Evolutionary conservation across 2,888 invertebrate genomes (phyloP), one percentile per base, ranked within the genome.

Genomic region (Hedychridium roseum): DNA sequence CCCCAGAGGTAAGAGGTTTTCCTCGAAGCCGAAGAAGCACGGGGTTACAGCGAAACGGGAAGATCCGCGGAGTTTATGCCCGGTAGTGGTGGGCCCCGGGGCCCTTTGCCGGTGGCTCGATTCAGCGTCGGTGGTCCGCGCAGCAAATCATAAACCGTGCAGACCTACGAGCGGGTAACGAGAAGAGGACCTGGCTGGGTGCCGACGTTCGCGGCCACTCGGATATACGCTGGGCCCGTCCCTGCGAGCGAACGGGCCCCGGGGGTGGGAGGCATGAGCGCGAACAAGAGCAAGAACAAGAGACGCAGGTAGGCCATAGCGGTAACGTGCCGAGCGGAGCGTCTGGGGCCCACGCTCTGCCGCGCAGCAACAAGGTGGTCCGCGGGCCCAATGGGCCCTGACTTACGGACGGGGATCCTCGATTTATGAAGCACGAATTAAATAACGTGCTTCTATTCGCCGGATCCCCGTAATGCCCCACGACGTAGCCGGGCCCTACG

Each of bases 121-220:
- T 65, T 63, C 54, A 58, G 48, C 70, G 64, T n/a, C 63, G 74
- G 74, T 74, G 74, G 74, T 74, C 74, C 66, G 59, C 59, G 68
- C 70, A 71, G 70, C 74, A 71, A 74, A 73, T 73, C 73, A 73
- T 73, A 74, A 27, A 73, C 72, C 73, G 71, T 73, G 74, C n/a
- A n/a, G n/a, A n/a, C 68, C 65, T 67, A 67, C 68, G 62, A 70
- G 64, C 61, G 63, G 61, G 68, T 73, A 74, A 71, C 71, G 68
- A 71, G 68, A 60, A 66, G 59, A 66, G 60, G 48, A n/a, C n/a
- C n/a, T n/a, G n/a, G n/a, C n/a, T n/a, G n/a, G n/a, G n/a, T n/a
- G n/a, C n/a, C n/a, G n/a, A n/a, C n/a, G n/a, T n/a, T n/a, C n/a
- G n/a, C n/a, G n/a, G n/a, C n/a, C n/a, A n/a, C n/a, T n/a, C n/a